Base-by-base conservation (phyloP, 2,113 vertebrate species). In the Pitta sordida region DNA sequence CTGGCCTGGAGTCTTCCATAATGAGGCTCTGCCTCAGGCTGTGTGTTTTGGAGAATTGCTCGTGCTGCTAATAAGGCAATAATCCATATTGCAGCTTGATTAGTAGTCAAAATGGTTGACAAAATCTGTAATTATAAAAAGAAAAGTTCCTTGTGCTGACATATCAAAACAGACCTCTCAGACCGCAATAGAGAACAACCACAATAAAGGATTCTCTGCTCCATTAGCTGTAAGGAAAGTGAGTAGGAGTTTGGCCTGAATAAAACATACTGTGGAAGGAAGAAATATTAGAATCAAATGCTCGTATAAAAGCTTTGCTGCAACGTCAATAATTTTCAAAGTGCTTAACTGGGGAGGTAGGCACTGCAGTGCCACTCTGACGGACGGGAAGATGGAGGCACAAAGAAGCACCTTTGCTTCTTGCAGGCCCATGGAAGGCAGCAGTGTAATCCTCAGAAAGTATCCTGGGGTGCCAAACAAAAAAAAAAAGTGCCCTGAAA, bases 251-350 rank as follows among this genome's bases (percentile, higher is more conserved):
- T 80, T 53, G 39, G 74, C 70, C 91, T 96, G 91, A 96, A 92
- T 92, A 93, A 95, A 95, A 96, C 84, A 90, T 70, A 93, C 67
- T 39, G n/a, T 41, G 79, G 82, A 93, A 83, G 43, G 87, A 80
- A 91, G 82, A 88, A 91, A 94, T 86, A 93, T 91, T 93, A 96
- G 87, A 95, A 90, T 90, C 91, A 94, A 95, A 91, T 83, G 93
- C 87, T 92, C 85, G 74, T 95, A 90, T 86, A 91, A 95, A 90
- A 94, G 81, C 89, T 94, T 86, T 82, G 77, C 88, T 90, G 79
- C 87, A 95, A 92, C 87, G 86, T 92, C 93, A 96, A 93, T 96
- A 96, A 93, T 93, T 93, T 85, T 94, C 89, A 83, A 94, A 94
- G 93, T 77, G 27, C 48, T 90, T 91, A 88, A 94, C 71, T 18